Base-by-base conservation (phyloP, 2,888 invertebrate genomes). In the Drosophila demipolita region DNA sequence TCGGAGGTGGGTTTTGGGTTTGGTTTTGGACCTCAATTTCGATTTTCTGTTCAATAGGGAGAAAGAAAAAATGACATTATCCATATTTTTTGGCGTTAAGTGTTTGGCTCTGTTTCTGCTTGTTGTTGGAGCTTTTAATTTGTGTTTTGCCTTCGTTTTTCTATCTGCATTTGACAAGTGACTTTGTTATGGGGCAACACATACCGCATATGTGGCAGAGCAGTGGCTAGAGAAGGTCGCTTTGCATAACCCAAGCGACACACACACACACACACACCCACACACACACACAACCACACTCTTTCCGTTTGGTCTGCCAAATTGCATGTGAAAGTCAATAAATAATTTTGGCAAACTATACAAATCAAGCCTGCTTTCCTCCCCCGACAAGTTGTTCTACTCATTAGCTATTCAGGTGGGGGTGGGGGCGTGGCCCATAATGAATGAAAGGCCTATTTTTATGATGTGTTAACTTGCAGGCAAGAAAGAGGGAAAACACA, bases 321-420 rank as follows among this genome's bases (percentile, higher is more conserved):
- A 83, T 86, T 90, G 90, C 90, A 89, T 87, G 77, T 79, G 73
- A 86, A 88, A 90, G 90, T 88, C 89, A 83, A 87, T 87, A 90
- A 90, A 90, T 88, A 90, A 90, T 77, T 68, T 81, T 71, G 70
- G 63, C 42, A 42, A 52, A 66, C 57, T 58, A 62, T 53, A 67
- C 60, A 67, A 80, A 78, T 78, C 80, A 23, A 23, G 49, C 33
- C n/a, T 50, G 33, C 55, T 3, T 26, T 20, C 15, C 26, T 4
- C 1, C 36, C 3, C n/a, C 12, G 8, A 23, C 20, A 45, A 45
- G 15, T 45, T 45, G 15, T 45, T 15, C 6, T 11, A 76, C 87
- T 87, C 85, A 85, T 89, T 85, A 73, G 66, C 73, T 82, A 84
- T 84, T 87, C 82, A 75, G 68, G 58, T 66, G 50, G 42, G 70